Base-by-base conservation (phyloP, 1,140 invertebrate genomes). In the Drosophila hydei region DNA sequence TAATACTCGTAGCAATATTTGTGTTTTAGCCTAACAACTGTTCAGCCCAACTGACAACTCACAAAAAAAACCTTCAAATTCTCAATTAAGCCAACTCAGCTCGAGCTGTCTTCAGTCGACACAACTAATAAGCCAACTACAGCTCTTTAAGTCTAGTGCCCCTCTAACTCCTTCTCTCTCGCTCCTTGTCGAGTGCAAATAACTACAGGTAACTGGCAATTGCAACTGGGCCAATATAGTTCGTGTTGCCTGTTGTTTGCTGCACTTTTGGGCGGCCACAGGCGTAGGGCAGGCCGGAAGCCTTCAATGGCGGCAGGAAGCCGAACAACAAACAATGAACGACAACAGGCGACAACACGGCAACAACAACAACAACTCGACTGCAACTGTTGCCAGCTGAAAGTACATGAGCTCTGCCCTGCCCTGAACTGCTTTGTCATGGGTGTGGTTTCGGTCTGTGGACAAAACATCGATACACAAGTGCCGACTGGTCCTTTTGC, bases 291-390 rank as follows among this genome's bases (percentile, higher is more conserved):
- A 65, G 80, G 51, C 73, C 72, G 79, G 80, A 85, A 85, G 79
- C 80, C 63, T 71, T 62, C 72, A 80, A 80, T 74, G 70, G 77
- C 73, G 70, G 64, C 77, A 80, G 81, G 77, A 85, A 87, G 72
- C 81, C 63, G 48, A 84, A 52, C 68, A 80, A 74, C 63, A 77
- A 84, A 84, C 80, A 85, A 79, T 79, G 64, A 67, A 77, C 73
- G 73, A 72, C 56, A 67, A 69, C 59, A 72, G 72, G 60, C 70
- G 52, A 76, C 71, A 68, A 51, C 60, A 62, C 23, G 36, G 38
- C 55, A 25, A 33, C n/a, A n/a, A n/a, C n/a, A n/a, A n/a, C n/a
- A n/a, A 27, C 30, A 33, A 33, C 30, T 48, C 52, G 45, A 19
- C 56, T 72, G 45, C 47, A 59, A 71, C 52, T 51, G 60, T 64